Evolutionary conservation across 2,113 vertebrate genomes (phyloP), one percentile per base, ranked within the genome.

Genomic region (Monopterus albus): DNA sequence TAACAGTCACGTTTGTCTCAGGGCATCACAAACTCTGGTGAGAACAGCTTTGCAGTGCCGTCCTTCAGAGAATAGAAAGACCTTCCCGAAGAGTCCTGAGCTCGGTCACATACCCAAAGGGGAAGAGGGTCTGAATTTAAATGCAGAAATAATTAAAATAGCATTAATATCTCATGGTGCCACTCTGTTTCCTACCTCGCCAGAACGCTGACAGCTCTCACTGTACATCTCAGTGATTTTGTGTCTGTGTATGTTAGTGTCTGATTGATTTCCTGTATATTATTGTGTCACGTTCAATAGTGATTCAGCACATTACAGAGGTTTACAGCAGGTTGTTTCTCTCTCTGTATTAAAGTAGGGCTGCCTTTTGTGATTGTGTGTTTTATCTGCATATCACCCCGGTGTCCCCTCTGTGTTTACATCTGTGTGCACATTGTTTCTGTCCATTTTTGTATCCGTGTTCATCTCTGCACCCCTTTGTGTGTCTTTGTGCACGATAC

Each of bases 401-500:
- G 29, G 2, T 28, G 49, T 29, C 12, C 20, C 21, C 11, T 29
- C 36, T 35, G 72, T 64, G 72, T 38, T 39, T 12, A 49, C 73
- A 63, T 67, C 3, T 62, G 49, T 59, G 38, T 31, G 7, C 57
- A 35, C 47, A 31, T 45, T 70, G 52, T 56, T 18, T 65, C 60
- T 55, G 36, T 29, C 15, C 28, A 18, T 43, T 66, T 56, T 51
- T 35, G 39, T 78, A 28, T 56, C 69, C 53, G 58, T 49, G 42
- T 38, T 81, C 51, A 53, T 63, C 26, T 63, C 31, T 13, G 13
- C 29, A 23, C 29, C 47, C 68, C 29, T 61, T 47, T 61, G 70
- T 36, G 46, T 69, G 58, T 47, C n/a, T 61, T 7, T 61, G 60
- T 62, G 23, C 14, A 28, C 43, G 55, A 66, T 77, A 81, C 69